phyloP scores from a whole-genome alignment of 1,140 invertebrate species.

The Drosophila fuyamai region DNA sequence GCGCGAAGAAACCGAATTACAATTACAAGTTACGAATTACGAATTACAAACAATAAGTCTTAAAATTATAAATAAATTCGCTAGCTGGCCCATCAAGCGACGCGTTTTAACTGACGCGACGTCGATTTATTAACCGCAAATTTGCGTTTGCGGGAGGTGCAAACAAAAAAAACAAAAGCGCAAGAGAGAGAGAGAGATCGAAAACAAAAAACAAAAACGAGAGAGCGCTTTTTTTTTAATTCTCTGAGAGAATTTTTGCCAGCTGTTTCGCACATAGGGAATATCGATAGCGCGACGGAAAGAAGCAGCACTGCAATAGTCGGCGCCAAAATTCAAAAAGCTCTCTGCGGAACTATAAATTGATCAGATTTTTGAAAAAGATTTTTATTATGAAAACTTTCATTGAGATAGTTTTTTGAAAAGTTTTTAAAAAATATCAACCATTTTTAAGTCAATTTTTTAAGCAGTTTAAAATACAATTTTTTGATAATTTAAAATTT shows the following conservation, averaged over 20 bases:
- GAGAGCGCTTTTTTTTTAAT: slow-evolving; percentile 1
- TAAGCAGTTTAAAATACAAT: too few species aligned
- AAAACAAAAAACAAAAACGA: slow-evolving; percentile 16
- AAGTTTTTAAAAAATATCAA: too few species aligned
- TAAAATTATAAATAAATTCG: slow-evolving; percentile 47
- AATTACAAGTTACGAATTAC: slow-evolving; percentile 46
- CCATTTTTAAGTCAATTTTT: too few species aligned
- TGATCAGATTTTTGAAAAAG: background rate
- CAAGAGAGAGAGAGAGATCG: slow-evolving; percentile 17
- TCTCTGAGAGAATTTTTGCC: background rate
- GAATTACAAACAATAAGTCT: slow-evolving; percentile 50
- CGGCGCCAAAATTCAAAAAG: slow-evolving; percentile 16
- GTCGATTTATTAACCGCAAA: slow-evolving; percentile 47
- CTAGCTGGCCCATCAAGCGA: slow-evolving; percentile 69
- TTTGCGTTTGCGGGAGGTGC: slow-evolving; percentile 40
- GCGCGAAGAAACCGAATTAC: background rate
- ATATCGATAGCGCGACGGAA: slow-evolving; percentile 7
- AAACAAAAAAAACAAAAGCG: slow-evolving; percentile 11
- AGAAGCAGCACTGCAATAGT: slow-evolving; percentile 8
- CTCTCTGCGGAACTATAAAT: background rate
- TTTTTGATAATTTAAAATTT: too few species aligned
- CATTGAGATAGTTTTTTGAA: too few species aligned
- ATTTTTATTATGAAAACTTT: too few species aligned
- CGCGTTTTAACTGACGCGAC: slow-evolving; percentile 67
- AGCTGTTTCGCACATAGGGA: slow-evolving; percentile 15